Evolutionary conservation across 1,140 invertebrate species (phyloP).

Genomic region (Ceratitis capitata): DNA sequence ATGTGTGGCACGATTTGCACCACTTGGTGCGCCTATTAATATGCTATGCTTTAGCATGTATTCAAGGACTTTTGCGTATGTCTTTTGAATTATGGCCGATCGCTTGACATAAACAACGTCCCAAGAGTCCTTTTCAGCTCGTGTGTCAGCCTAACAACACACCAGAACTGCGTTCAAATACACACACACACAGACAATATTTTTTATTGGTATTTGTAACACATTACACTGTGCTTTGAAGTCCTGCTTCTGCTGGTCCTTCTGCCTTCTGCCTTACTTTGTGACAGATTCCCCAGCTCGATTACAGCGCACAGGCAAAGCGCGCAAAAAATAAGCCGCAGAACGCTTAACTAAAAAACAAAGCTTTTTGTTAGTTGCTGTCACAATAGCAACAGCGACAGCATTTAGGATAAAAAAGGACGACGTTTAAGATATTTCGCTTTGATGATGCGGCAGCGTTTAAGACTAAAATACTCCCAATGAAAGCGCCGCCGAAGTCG

Average conservation of each 20-base stretch:
- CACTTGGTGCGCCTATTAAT: slow-evolving; percentile 34
- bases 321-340: slow-evolving; percentile 18
- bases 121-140: slow-evolving; percentile 60
- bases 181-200: not conserved
- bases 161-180: not conserved
- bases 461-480: slow-evolving; percentile 13
- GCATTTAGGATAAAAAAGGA: too few relatives aligned
- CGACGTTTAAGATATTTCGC: slow-evolving; percentile 28
- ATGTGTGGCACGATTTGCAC: not conserved
- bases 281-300: slow-evolving; percentile 61
- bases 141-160: slow-evolving; percentile 15
- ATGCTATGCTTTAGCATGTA: slow-evolving; percentile 44
- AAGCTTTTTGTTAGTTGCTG: not conserved
- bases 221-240: too few relatives aligned
- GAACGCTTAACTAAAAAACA: not conserved
- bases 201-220: not conserved
- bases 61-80: not conserved
- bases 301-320: slow-evolving; percentile 41
- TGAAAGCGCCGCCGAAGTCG: not conserved
- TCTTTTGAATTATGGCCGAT: slow-evolving; percentile 62
- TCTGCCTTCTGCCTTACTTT: slow-evolving; percentile 46
- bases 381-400: too few relatives aligned
- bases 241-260: not conserved
- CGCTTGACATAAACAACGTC: slow-evolving; percentile 65
- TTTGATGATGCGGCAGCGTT: slow-evolving; percentile 9